Conservation (phyloP, 2,797 vertebrate species). For the Strix occidentalis region DNA sequence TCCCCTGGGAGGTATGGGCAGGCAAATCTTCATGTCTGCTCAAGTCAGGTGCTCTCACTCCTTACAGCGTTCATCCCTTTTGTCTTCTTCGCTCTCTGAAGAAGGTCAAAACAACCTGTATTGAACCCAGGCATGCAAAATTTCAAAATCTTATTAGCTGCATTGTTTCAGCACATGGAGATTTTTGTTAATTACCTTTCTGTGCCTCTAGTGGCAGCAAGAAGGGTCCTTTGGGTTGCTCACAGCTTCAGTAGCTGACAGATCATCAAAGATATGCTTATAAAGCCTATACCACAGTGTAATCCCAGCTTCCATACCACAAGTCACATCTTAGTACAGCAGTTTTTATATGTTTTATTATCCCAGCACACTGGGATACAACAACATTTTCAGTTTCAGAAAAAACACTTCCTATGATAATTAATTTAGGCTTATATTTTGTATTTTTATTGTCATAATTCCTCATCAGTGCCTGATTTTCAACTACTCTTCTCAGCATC, state of each 20-base stretch:
- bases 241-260: not conserved
- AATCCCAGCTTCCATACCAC: not conserved
- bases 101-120: not conserved
- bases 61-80: not conserved
- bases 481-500: not conserved
- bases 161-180: not conserved
- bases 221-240: not conserved
- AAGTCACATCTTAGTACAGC: not conserved
- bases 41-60: not conserved
- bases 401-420: not conserved
- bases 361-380: not conserved
- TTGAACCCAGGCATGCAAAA: not conserved
- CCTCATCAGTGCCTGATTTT: not conserved
- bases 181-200: constrained; percentile 30
- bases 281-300: not conserved
- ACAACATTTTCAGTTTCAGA: not conserved
- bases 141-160: constrained; percentile 12
- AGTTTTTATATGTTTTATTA: not conserved
- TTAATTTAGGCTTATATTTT: not conserved
- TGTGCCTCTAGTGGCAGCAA: not conserved
- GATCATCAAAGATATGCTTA: not conserved
- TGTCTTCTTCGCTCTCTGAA: not conserved
- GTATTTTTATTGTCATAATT: not conserved
- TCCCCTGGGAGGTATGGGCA: not conserved
- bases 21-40: not conserved